Evolutionary conservation across 2,888 invertebrate genomes (phyloP).

Genomic region (Dynastes maya): DNA sequence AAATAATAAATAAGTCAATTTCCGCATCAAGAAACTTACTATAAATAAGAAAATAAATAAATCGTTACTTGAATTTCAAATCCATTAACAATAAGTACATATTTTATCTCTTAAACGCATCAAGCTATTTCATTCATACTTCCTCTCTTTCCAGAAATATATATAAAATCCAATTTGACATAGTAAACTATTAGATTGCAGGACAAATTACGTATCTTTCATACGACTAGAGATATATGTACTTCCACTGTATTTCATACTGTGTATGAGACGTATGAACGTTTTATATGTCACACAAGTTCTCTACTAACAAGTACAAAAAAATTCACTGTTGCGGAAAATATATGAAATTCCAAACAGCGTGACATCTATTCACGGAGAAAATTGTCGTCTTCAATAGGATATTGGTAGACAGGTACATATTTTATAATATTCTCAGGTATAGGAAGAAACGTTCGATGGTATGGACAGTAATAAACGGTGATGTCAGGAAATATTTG

Average conservation of each 20-base stretch:
- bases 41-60: no score
- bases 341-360: conserved; percentile 38
- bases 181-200: no score
- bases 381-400: conserved; percentile 32
- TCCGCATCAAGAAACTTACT: no score
- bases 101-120: no score
- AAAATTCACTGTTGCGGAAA: no score
- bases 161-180: no score
- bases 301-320: conserved; percentile 30
- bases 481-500: conserved; percentile 22
- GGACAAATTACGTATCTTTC: no score
- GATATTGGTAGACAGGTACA: conserved; percentile 12
- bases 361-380: conserved; percentile 32
- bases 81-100: no score
- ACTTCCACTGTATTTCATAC: background rate
- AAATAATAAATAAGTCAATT: no score
- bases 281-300: conserved; percentile 8
- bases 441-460: conserved; percentile 34
- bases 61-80: no score
- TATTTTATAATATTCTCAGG: conserved; percentile 37
- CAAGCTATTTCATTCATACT: no score
- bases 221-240: background rate
- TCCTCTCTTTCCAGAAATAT: no score
- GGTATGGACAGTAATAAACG: conserved; percentile 29
- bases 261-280: background rate